Conservation (phyloP, 2,113 vertebrate genomes). For the Oryctolagus cuniculus region mOryCun1.1 NC_091453.1:126812501-126813000, state of each 20-base stretch:
- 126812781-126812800: background rate
- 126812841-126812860: background rate
- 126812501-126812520: background rate
- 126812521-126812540: constrained; percentile 5
- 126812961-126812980: constrained; percentile 44
- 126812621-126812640: background rate
- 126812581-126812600: background rate
- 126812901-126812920: constrained; percentile 40
- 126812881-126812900: constrained; percentile 17
- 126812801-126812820: constrained; percentile 32
- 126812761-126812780: constrained; percentile 19
- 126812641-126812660: background rate
- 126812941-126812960: constrained; percentile 8
- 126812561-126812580: background rate
- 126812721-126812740: background rate
- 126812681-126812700: background rate
- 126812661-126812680: background rate
- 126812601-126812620: background rate
- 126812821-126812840: constrained; percentile 23
- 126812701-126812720: background rate
- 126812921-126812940: background rate
- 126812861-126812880: background rate
- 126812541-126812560: background rate
- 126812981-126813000: constrained; percentile 28
- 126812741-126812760: background rate